Conservation (phyloP, 2,113 vertebrate species). For the Myrmophylax atrothorax region DNA sequence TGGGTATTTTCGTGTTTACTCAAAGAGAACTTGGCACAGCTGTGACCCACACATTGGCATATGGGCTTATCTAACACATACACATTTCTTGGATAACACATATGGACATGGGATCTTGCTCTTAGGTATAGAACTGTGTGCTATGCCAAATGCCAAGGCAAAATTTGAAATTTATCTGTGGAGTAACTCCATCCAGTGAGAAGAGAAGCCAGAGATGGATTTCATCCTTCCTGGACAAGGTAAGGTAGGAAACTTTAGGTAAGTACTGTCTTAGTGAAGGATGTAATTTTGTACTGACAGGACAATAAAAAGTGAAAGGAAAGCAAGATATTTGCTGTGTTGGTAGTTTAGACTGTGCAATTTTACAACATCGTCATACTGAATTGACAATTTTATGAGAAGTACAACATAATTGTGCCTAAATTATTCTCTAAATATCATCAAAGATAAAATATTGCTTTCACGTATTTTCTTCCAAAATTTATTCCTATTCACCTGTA, state of each 20-base stretch:
- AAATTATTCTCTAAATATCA: neutral
- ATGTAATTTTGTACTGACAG: neutral
- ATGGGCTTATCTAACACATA: neutral
- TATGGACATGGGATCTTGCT: neutral
- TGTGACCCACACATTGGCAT: neutral
- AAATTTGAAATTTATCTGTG: neutral
- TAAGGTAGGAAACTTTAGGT: neutral
- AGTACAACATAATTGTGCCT: neutral
- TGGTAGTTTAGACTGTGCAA: neutral
- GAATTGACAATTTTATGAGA: neutral
- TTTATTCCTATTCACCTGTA: neutral
- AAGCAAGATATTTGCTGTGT: neutral
- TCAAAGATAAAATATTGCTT: neutral
- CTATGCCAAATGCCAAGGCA: neutral
- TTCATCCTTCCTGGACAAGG: neutral
- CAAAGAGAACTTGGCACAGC: neutral
- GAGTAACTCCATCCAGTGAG: neutral
- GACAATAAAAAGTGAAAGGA: neutral
- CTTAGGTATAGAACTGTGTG: neutral
- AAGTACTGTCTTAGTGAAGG: neutral
- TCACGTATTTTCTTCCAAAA: neutral
- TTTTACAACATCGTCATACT: neutral
- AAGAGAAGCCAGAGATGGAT: neutral
- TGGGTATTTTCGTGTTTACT: neutral
- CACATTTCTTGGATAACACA: neutral